Conservation (phyloP, 2,113 vertebrate species). For the Hystrix cristata region DNA sequence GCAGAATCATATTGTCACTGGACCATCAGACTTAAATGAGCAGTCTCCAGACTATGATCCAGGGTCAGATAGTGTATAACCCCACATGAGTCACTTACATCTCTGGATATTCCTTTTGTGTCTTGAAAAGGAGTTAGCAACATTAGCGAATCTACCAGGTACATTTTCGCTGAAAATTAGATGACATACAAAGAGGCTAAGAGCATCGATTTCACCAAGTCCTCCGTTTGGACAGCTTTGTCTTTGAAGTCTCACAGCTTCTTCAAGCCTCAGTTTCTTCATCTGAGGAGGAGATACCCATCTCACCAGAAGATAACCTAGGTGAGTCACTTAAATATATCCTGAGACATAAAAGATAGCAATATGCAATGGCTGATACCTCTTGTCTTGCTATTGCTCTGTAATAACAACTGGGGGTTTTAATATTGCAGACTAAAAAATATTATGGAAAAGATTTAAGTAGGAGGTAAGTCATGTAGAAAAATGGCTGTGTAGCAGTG, state of each 20-base stretch:
- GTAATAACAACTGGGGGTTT: neutral
- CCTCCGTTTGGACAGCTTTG: neutral
- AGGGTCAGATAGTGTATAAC: neutral
- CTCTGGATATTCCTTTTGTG: neutral
- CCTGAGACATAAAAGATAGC: neutral
- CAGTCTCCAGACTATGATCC: neutral
- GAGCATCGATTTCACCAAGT: neutral
- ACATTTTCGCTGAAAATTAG: neutral
- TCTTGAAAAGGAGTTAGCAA: neutral
- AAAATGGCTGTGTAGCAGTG: fast-evolving
- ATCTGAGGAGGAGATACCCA: neutral
- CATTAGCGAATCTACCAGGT: neutral
- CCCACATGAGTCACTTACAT: neutral
- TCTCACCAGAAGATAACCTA: neutral
- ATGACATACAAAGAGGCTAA: neutral
- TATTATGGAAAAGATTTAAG: neutral
- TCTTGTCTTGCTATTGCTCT: neutral
- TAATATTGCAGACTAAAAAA: neutral
- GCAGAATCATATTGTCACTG: neutral
- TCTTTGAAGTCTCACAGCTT: neutral
- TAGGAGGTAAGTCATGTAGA: neutral
- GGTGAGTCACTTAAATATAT: neutral
- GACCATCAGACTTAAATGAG: neutral
- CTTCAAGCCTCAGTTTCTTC: neutral
- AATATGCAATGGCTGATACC: neutral